Percentiles rank a stretch among this genome's conserved stretches.
These are phyloP conservation scores for Ophion costatus DNA, from an alignment of 2,888 invertebrate species.

Conservation along the genomic window DNA sequence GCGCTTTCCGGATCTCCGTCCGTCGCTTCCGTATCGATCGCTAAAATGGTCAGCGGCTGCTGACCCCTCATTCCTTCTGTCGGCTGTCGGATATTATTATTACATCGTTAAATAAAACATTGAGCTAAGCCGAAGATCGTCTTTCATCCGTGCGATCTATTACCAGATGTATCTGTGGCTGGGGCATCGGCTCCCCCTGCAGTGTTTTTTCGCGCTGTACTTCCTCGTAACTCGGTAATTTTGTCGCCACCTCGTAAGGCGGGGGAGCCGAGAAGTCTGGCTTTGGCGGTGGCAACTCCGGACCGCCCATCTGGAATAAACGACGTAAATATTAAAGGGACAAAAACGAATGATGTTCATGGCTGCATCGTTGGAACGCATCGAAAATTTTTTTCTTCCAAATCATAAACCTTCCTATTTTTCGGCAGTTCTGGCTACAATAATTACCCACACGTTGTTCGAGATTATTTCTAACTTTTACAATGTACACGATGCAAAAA, in stretches of 20 bases:
- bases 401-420: no score
- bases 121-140: not conserved
- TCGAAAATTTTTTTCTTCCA: no score
- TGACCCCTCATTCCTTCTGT: constrained; percentile 81
- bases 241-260: constrained; percentile 93
- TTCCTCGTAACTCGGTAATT: constrained; percentile 96
- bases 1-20: constrained; percentile 91
- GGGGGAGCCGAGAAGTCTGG: constrained; percentile 94
- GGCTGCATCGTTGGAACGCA: no score
- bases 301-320: constrained; percentile 72
- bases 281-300: constrained; percentile 92
- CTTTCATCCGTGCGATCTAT: constrained; percentile 37
- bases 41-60: constrained; percentile 89
- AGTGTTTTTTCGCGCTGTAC: constrained; percentile 94
- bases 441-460: no score
- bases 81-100: constrained; percentile 72
- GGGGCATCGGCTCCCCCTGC: constrained; percentile 88
- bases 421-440: no score
- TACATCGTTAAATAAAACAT: constrained; percentile 49
- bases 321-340: not conserved
- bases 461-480: no score
- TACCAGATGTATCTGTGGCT: constrained; percentile 80
- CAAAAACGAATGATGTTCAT: not conserved
- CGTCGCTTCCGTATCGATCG: constrained; percentile 90
- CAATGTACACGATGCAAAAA: no score